phyloP scores from a whole-genome alignment of 2,888 invertebrate species.

The Ophioninae sp. region DNA sequence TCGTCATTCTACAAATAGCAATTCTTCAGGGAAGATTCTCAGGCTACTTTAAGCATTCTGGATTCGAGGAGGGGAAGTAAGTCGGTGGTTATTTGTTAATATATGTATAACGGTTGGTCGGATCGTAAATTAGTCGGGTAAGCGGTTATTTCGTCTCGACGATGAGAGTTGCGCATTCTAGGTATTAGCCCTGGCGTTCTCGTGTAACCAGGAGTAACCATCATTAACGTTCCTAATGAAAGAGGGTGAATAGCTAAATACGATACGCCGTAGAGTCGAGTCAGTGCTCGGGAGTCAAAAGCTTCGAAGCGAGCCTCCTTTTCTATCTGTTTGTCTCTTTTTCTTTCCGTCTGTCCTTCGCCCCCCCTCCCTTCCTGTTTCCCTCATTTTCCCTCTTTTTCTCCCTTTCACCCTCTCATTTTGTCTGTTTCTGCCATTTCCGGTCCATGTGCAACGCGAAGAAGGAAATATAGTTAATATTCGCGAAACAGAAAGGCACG shows the following conservation, averaged over 20 bases:
- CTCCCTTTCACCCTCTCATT: neutral
- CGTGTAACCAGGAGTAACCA: slow-evolving; percentile 67
- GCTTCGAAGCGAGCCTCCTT: slow-evolving; percentile 30
- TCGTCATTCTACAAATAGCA: too few species aligned
- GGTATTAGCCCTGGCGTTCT: slow-evolving; percentile 47
- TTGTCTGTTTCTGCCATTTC: neutral
- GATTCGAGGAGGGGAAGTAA: neutral
- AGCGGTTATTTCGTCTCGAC: slow-evolving; percentile 49
- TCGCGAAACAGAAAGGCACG: slow-evolving; percentile 2
- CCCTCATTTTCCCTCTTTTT: neutral
- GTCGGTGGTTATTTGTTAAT: slow-evolving; percentile 26
- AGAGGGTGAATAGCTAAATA: slow-evolving; percentile 74
- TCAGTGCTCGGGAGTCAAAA: slow-evolving; percentile 32
- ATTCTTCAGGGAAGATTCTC: too few species aligned
- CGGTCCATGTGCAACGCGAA: slow-evolving; percentile 15
- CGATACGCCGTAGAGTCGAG: slow-evolving; percentile 64
- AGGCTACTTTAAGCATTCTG: too few species aligned
- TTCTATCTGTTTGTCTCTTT: slow-evolving; percentile 1
- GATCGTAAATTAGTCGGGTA: slow-evolving; percentile 51
- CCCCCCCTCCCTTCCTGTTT: slow-evolving; percentile 15
- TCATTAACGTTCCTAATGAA: slow-evolving; percentile 76
- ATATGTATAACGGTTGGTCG: slow-evolving; percentile 35
- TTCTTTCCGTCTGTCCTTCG: neutral
- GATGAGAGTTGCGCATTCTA: slow-evolving; percentile 41
- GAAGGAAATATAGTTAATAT: slow-evolving; percentile 26